phyloP scores from a whole-genome alignment of 2,888 invertebrate genomes.

The Atrina japonica region DNA sequence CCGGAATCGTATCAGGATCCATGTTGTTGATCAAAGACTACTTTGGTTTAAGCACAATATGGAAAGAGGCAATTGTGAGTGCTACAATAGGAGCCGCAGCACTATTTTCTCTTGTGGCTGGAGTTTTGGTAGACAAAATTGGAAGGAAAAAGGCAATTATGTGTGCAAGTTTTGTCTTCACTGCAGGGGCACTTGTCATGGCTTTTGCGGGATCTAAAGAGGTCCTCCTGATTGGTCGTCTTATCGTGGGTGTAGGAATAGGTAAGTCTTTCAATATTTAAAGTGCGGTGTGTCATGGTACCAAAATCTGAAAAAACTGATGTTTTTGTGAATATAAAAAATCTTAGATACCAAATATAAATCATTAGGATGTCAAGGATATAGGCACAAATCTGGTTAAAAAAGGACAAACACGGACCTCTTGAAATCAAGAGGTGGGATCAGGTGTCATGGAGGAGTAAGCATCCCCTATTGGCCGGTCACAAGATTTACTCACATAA shows the following conservation, averaged over 20 bases:
- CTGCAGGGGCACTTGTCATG: slow-evolving; percentile 81
- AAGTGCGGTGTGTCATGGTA: too few species aligned
- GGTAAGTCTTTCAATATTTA: slow-evolving; percentile 71
- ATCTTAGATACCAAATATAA: too few species aligned
- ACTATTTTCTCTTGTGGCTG: slow-evolving; percentile 80
- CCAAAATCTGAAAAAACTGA: too few species aligned
- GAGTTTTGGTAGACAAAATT: slow-evolving; percentile 81
- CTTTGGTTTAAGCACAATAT: slow-evolving; percentile 79
- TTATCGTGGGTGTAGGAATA: slow-evolving; percentile 81
- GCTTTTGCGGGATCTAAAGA: slow-evolving; percentile 75
- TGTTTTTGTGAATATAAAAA: too few species aligned
- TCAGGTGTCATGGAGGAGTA: too few species aligned
- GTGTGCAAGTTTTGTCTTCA: slow-evolving; percentile 81
- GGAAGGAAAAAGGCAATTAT: slow-evolving; percentile 83
- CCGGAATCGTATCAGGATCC: slow-evolving; percentile 83
- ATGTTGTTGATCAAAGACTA: slow-evolving; percentile 80
- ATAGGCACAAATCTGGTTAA: too few species aligned
- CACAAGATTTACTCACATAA: too few species aligned
- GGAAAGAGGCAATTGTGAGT: slow-evolving; percentile 82
- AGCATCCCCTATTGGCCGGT: too few species aligned
- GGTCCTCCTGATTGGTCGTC: slow-evolving; percentile 79
- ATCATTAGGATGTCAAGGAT: too few species aligned
- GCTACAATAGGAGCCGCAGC: slow-evolving; percentile 82
- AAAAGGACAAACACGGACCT: too few species aligned
- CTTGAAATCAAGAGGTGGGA: too few species aligned